A percentile compares a stretch with the other conserved stretches of the same genome.
Conservation (phyloP, 2,888 invertebrate genomes). For the Anoplius nigerrimus region DNA sequence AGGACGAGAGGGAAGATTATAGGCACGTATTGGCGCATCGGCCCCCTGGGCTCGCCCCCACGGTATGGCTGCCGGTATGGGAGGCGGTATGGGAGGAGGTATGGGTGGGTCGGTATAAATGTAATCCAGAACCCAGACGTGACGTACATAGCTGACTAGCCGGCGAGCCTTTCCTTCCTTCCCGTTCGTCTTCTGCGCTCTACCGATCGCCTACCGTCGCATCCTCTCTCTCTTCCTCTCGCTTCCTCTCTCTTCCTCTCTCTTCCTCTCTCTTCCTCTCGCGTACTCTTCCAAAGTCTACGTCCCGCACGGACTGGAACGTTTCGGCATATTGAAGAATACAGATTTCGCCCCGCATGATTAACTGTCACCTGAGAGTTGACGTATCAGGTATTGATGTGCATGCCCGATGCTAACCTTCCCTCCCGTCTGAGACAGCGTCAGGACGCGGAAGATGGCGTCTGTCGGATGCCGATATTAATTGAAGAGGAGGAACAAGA, state of each 20-base stretch:
- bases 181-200: too few relatives aligned
- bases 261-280: neutral
- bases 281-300: neutral
- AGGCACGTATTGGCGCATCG: slow-evolving; percentile 74
- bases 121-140: slow-evolving; percentile 73
- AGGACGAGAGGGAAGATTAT: slow-evolving; percentile 64
- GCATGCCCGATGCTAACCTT: too few relatives aligned
- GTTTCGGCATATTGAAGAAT: too few relatives aligned
- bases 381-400: too few relatives aligned
- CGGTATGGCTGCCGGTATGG: neutral
- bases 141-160: slow-evolving; percentile 66
- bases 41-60: slow-evolving; percentile 59
- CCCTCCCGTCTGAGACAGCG: too few relatives aligned
- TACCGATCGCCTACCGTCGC: neutral
- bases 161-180: slow-evolving; percentile 37
- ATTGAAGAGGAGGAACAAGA: neutral
- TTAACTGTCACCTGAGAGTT: too few relatives aligned
- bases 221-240: slow-evolving; percentile 5
- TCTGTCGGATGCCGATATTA: too few relatives aligned
- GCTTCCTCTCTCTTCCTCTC: neutral
- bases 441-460: too few relatives aligned
- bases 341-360: too few relatives aligned
- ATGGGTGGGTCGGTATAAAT: slow-evolving; percentile 66
- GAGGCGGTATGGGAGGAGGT: neutral
- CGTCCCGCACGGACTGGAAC: too few relatives aligned